Base-by-base conservation (phyloP, 2,888 invertebrate species). In the Eupithecia exiguata region DNA sequence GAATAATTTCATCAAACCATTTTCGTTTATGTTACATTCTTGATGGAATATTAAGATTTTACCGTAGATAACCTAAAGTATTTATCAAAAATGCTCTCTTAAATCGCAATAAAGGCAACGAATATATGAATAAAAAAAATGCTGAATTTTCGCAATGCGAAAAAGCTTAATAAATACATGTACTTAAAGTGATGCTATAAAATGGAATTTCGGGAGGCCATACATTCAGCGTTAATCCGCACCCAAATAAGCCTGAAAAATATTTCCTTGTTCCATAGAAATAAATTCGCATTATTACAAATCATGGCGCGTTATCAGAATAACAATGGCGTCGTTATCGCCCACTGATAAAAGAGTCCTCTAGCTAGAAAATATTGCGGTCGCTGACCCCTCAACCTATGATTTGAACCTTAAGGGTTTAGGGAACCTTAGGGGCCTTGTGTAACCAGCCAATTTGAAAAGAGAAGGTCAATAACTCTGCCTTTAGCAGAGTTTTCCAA, bases 291-390 rank as follows among this genome's bases (percentile, higher is more conserved):
- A 74, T 77, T 79, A 77, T 79, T 75, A 78, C 79, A 79, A 83
- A 84, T 82, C 75, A 80, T 79, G 70, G 66, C 72, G 72, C 74
- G 79, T 81, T 86, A 84, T 84, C 84, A 77, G 78, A 80, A 82
- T 79, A 81, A 83, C 80, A 86, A 86, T 83, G 78, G 82, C 77
- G 80, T 74, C 77, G 77, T 84, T 86, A 86, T 86, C 84, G 81
- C 71, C 69, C 66, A 71, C 78, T 83, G 84, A 86, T 85, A 84
- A 86, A 84, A 82, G 79, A 82, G 80, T 80, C 81, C 82, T 83
- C 81, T 83, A 65, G 83, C 81, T 83, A 65, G 83, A 83, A 30
- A 83, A 83, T 80, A 81, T 81, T 75, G 65, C 71, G 79, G 82
- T 84, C 84, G 81, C 80, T 71, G 85, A 84, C 82, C 85, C 69